Evolutionary conservation across 2,113 vertebrate genomes (phyloP), one percentile per base, ranked within the genome.

Genomic region (Oxyura jamaicensis): DNA sequence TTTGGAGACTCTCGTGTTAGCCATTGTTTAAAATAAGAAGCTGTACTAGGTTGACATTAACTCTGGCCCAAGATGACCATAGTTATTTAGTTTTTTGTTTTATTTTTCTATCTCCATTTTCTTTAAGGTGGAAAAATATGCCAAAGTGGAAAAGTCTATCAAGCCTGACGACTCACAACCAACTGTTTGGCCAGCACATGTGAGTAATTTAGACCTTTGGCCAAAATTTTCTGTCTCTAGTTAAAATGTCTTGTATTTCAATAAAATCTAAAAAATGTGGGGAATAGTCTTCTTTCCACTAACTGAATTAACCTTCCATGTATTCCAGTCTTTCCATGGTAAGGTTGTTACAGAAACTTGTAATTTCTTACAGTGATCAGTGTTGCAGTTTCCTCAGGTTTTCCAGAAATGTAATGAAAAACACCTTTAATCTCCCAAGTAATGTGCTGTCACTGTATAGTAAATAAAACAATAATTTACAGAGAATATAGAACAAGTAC

Each of bases 101-200:
- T 12, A 81, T 69, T 93, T 79, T 74, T 26, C 62, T 87, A 19
- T 59, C 50, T 94, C 66, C 59, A 3, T 94, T 97, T 68, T 94
- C 69, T 83, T 95, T 55, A 95, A 99, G 99, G 99, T 99, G 96
- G 99, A 99, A 94, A 99, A 99, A 97, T 99, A 99, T 10, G 99
- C 99, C 79, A 99, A 99, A 98, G 99, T 99, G 65, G 99, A 99
- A 97, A 99, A 98, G 78, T 99, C 99, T 56, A 98, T 99, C 92
- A 99, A 99, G 95, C 92, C 99, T 95, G 98, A 99, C 94, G 99
- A 99, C 82, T 98, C 98, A 73, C 99, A 99, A 76, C 98, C 98
- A 36, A 98, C 98, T 71, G 98, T 99, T 93, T 99, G 99, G 99
- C 99, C 99, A 77, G 98, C 99, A 90, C 98, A 99, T 90, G 99